Base-by-base conservation (phyloP, 2,888 invertebrate species). In the Gymnoscelis rufifasciata region DNA sequence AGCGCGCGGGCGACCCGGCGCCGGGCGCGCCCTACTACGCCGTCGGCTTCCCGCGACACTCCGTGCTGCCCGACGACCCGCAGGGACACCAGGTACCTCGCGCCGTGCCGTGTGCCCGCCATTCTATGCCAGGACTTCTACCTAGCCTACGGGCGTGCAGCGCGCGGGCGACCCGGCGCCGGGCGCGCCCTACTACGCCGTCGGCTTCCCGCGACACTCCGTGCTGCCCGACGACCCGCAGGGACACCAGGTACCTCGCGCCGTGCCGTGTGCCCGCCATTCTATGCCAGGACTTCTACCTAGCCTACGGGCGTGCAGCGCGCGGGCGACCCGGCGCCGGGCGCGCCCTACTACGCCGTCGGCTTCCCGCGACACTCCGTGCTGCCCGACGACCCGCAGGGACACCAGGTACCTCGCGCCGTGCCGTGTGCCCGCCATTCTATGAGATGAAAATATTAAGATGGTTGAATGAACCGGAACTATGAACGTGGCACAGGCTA, bases 21-120 rank as follows among this genome's bases (percentile, higher is more conserved):
- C 95, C 95, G 1, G 95, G 95, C 11, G 90, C 93, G 54, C 93
- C 94, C n/a, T 96, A 94, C 80, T 95, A 95, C 79, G 95, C 96
- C 1, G 95, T 95, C 28, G 95, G 96, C 11, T 96, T 96, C 81
- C 96, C 96, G 13, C 88, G 94, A 7, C 92, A 92, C 64, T 93
- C 93, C 78, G 94, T 94, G 80, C 86, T 97, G 57, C 97, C 97
- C 0, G 95, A 97, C 74, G 94, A 92, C 59, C 92, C 93, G 47
- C 90, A 93, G 54, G 97, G 97, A 0, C 90, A 94, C 23, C 92
- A 92, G 86, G 78, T 43, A 13, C 12, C 8, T 3, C 30, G 11
- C 3, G 13, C 8, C 5, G 11, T 8, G 30, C 4, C 26, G 26
- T n/a, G n/a, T n/a, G n/a, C n/a, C n/a, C n/a, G n/a, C n/a, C n/a